These are phyloP conservation scores for Drosophila littoralis DNA, from an alignment of 1,140 invertebrate genomes.

Conservation along the genomic window DNA sequence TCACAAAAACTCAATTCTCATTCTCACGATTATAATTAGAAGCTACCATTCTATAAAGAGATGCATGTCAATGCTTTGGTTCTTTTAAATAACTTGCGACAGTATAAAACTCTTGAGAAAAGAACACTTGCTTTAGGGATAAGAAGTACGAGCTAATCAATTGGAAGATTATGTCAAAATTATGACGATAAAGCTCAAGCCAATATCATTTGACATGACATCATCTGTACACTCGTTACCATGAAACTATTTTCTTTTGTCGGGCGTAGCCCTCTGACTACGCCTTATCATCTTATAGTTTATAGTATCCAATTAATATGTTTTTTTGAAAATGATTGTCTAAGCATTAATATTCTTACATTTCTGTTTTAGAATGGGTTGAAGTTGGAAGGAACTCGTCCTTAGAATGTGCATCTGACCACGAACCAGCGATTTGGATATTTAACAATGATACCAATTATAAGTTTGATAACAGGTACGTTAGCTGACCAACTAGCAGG, in stretches of 20 bases:
- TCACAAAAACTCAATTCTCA: not conserved
- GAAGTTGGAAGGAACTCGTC: conserved; percentile 84
- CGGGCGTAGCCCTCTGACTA: too few species aligned
- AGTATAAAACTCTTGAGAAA: not conserved
- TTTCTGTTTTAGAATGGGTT: conserved; percentile 51
- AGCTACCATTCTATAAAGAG: not conserved
- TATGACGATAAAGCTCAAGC: too few species aligned
- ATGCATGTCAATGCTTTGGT: not conserved
- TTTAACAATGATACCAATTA: conserved; percentile 85
- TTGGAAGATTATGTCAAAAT: too few species aligned
- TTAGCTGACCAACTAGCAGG: not conserved
- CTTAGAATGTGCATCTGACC: conserved; percentile 84
- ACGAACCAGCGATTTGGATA: conserved; percentile 83
- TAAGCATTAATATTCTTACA: not conserved
- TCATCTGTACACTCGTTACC: too few species aligned
- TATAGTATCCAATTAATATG: too few species aligned
- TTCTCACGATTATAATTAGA: not conserved
- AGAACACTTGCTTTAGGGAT: not conserved
- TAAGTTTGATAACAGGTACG: conserved; percentile 77
- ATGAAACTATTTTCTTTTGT: too few species aligned
- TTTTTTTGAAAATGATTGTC: too few species aligned
- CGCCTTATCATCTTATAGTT: too few species aligned
- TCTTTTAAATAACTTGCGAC: not conserved
- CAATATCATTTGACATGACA: too few species aligned
- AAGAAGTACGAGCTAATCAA: too few species aligned